phyloP scores from a whole-genome alignment of 1,140 invertebrate genomes.

The Meloidogyne chitwoodi region DNA sequence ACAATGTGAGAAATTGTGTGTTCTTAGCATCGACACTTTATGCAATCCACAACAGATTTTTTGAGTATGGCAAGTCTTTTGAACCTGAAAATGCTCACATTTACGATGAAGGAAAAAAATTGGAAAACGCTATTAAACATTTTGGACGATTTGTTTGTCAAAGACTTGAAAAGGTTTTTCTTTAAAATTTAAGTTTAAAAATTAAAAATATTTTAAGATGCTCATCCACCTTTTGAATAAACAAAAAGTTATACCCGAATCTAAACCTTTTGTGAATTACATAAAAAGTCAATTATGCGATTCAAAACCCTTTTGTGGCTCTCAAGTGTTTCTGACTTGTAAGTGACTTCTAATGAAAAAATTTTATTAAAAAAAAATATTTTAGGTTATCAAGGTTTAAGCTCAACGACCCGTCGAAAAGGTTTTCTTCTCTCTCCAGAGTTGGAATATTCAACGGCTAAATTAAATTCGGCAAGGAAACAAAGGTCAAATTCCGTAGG shows the following conservation, averaged over 20 bases:
- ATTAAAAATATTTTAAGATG: not conserved
- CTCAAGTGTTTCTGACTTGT: not conserved
- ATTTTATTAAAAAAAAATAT: not conserved
- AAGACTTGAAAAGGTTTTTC: conserved; percentile 8
- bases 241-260: not conserved
- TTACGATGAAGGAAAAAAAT: not conserved
- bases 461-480: not conserved
- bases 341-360: not conserved
- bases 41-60: conserved; percentile 24
- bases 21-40: conserved; percentile 24
- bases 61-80: conserved; percentile 11
- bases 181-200: not conserved
- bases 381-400: not conserved
- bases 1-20: conserved; percentile 12
- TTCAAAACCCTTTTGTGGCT: not conserved
- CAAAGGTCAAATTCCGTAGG: not conserved
- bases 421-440: conserved; percentile 12
- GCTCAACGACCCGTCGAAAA: not conserved
- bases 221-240: not conserved
- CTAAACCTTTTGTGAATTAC: not conserved
- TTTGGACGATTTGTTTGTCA: conserved; percentile 8
- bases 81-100: no score
- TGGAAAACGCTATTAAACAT: conserved; percentile 4
- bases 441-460: not conserved
- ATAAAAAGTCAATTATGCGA: not conserved